Evolutionary conservation across 2,797 vertebrate species (phyloP), one percentile per base, ranked within the genome.

Genomic region (Platyrinchus mystaceus): DNA sequence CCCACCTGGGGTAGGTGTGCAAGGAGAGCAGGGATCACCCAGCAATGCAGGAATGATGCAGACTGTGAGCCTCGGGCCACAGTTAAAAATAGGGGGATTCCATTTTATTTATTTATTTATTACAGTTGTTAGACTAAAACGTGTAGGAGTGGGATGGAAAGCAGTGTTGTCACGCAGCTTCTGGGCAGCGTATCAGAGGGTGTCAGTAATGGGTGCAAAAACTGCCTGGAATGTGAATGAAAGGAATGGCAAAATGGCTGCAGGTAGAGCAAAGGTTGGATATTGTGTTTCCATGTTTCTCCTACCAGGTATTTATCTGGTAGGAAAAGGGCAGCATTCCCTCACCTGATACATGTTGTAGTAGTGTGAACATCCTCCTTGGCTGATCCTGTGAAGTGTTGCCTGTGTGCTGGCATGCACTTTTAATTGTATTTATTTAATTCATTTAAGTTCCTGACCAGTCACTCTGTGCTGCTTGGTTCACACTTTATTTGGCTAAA

Each of bases 21-120:
- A 5, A 6, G 67, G 76, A 12, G 59, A 67, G 1, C 14, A 2
- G n/a, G 4, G 59, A 3, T 1, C 37, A n/a, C 55, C 74, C 39
- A 7, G 43, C 5, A 37, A 8, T 3, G 22, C 0, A 0, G 43
- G 26, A 28, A 8, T 0, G 0, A 1, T 22, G 34, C 34, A 7
- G 41, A 3, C 49, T 9, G 23, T 7, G 2, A 22, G 26, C 74
- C 55, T 59, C 12, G 1, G 70, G 75, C 66, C 4, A 1, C 16
- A 10, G 60, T 17, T 79, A 27, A 43, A 44, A 52, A 30, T 6
- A 2, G 1, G 8, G 58, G n/a, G 36, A 4, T 50, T 21, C 14
- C 0, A 0, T 32, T 68, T 12, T 36, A 9, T 32, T 41, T 84
- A 9, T 32, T 41, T 84, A 9, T 80, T 82, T 74, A 7, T 67